Conservation (phyloP, 2,797 vertebrate species). For the Pangasius sanitwongsei region DNA sequence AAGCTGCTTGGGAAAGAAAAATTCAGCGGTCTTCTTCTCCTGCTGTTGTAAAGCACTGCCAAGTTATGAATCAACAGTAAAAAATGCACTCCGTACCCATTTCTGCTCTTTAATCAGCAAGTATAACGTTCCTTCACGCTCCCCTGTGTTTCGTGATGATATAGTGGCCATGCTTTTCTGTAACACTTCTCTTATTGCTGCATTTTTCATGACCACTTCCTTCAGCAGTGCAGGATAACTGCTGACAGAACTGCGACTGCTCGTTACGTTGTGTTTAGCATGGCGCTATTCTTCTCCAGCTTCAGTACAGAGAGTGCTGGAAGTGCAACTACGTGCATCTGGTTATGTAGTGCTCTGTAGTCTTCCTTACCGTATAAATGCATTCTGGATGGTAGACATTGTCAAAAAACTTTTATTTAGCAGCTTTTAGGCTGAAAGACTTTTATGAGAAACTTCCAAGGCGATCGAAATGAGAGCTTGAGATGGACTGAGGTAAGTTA, state of each 20-base stretch:
- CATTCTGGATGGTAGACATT: not conserved
- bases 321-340: not conserved
- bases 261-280: not conserved
- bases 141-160: slow-evolving; percentile 9
- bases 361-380: not conserved
- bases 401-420: not conserved
- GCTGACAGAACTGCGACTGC: not conserved
- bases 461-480: not conserved
- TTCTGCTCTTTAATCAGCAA: not conserved
- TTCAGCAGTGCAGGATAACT: not conserved
- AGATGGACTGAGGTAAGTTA: not conserved
- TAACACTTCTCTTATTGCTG: not conserved
- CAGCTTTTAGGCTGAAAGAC: not conserved
- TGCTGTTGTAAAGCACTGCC: not conserved
- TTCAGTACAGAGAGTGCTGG: not conserved
- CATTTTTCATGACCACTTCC: not conserved
- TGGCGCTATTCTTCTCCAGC: not conserved
- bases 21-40: not conserved
- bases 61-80: slow-evolving; percentile 5
- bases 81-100: slow-evolving; percentile 6
- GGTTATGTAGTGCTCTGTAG: not conserved
- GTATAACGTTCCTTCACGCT: not conserved
- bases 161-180: not conserved
- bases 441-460: not conserved
- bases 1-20: not conserved